phyloP scores from a whole-genome alignment of 2,797 vertebrate species.

The Furcifer pardalis region DNA sequence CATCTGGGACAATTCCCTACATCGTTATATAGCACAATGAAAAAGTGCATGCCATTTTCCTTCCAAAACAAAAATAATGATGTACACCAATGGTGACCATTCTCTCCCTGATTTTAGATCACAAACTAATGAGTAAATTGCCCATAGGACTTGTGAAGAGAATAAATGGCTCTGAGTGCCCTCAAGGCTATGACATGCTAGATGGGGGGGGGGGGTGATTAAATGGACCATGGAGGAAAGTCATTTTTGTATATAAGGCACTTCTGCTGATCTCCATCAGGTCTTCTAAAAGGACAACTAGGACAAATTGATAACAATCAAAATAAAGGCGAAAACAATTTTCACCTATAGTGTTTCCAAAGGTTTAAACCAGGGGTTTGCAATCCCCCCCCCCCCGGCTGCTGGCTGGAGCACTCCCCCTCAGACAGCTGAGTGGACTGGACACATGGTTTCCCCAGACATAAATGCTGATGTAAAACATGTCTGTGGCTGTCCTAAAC shows the following conservation, averaged over 20 bases:
- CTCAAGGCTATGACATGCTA: conserved; percentile 53
- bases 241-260: conserved; percentile 62
- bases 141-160: conserved; percentile 52
- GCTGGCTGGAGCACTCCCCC: too few species aligned
- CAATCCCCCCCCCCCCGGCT: too few species aligned
- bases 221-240: conserved; percentile 59
- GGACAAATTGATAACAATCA: conserved; percentile 70
- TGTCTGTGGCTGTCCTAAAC: too few species aligned
- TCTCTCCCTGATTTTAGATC: conserved; percentile 46
- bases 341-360: conserved; percentile 60
- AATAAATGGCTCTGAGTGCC: conserved; percentile 52
- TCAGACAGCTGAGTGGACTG: too few species aligned
- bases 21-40: background rate
- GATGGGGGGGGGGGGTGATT: conserved; percentile 69
- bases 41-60: conserved; percentile 43
- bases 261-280: conserved; percentile 61
- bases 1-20: conserved; percentile 12
- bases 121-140: conserved; percentile 54
- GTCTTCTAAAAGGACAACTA: conserved; percentile 59
- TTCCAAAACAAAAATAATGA: conserved; percentile 45
- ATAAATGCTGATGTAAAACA: too few species aligned
- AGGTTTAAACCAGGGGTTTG: too few species aligned
- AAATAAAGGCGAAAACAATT: conserved; percentile 66
- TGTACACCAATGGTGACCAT: conserved; percentile 29
- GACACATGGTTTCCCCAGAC: too few species aligned